Evolutionary conservation across 2,797 vertebrate species (phyloP), one percentile per base, ranked within the genome.

Genomic region (Pangasius djambal): DNA sequence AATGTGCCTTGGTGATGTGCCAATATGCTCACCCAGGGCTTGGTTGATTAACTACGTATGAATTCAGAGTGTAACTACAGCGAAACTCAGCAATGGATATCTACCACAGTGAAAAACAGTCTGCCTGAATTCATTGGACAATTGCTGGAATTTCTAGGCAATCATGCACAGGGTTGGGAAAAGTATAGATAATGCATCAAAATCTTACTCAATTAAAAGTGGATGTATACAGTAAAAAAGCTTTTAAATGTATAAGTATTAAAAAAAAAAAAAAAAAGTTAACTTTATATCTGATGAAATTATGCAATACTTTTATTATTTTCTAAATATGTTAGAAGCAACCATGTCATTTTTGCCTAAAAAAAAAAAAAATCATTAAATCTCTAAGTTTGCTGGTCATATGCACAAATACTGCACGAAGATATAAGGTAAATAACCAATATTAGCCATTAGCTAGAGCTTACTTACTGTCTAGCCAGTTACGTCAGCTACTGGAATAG

Each of bases 1-100:
- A 86, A 25, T 65, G 59, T 86, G 65, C 55, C 10, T 89, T 85
- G 65, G 88, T 84, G 44, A 85, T 86, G 22, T 69, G 84, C 89
- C 83, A 88, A 31, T 15, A 63, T 16, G 20, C 48, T 83, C 69
- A 86, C 89, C 44, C 65, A 59, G 87, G 61, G 37, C 34, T 74
- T 86, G 37, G 70, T 78, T n/a, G 61, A 74, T 86, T 22, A 77
- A 75, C 44, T 70, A 22, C 59, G 50, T 65, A 75, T 87, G 69
- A 87, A 57, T 89, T 89, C 74, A 65, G 52, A 87, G 61, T 78
- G 52, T 67, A 88, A 48, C 20, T 48, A 74, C 67, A 72, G 20
- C 7, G 74, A 37, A 90, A 63, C 84, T 55, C 81, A 78, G 57
- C 34, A 59, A 61, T n/a, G 37, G 25, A 70, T 84, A 67, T 88